Evolutionary conservation across 2,888 invertebrate species (phyloP), one percentile per base, ranked within the genome.

Genomic region (Aquatica leii): DNA sequence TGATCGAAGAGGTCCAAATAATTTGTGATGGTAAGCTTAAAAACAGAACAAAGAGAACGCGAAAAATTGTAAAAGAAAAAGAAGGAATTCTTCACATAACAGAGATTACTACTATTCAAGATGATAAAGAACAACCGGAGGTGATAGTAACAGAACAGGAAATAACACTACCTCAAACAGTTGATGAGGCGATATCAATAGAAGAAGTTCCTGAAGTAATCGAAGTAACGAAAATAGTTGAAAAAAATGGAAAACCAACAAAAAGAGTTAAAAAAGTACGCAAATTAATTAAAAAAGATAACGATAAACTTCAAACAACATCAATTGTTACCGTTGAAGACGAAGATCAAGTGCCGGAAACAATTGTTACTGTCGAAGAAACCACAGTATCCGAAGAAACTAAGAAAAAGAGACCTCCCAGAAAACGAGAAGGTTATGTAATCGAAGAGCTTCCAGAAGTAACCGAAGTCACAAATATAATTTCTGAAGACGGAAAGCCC

Each of bases 301-400:
- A 71, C 20, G 68, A 64, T 40, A 77, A 75, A 71, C 62, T 76
- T 59, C 77, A 76, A 69, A 43, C 74, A 31, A 74, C 73, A 49
- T 57, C 81, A 74, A 72, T 81, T 55, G 70, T 74, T 8, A 79
- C 79, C 4, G 72, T 76, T 9, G 74, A 80, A 68, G 77, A 79
- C 67, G 78, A 79, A 46, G 78, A 76, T 15, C 77, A 80, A 67
- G 67, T 69, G 51, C 76, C 78, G 11, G 71, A 74, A 68, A 74
- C 74, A 0, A 71, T 74, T 40, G 75, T 77, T 14, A 78, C 76
- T 18, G 74, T 77, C 20, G 68, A 70, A 48, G 73, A 72, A 64
- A 65, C 66, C 8, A 52, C 71, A 69, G 50, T 71, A 57, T 58
- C 71, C 57, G 65, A 73, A 71, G 9, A 71, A 73, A 34, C 31